A percentile compares a stretch with the other conserved stretches of the same genome.
Conservation (phyloP, 2,888 invertebrate species). For the Leucophenga maculata region DNA sequence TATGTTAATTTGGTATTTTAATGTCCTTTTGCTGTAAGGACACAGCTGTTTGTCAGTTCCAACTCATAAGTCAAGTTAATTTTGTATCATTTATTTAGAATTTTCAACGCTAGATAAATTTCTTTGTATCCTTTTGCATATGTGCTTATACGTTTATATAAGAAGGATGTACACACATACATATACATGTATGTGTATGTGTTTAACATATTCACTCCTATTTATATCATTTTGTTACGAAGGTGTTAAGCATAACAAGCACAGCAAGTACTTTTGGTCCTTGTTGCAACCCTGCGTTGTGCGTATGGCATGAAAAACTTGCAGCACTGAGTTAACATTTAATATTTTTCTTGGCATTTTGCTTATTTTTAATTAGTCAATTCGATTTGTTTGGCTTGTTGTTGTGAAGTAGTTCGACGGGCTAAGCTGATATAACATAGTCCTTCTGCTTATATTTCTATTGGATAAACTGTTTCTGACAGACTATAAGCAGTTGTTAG, state of each 20-base stretch:
- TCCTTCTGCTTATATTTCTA: no score
- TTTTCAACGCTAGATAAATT: slow-evolving; percentile 67
- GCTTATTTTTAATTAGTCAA: no score
- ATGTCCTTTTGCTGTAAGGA: slow-evolving; percentile 36
- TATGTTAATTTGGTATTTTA: slow-evolving; percentile 52
- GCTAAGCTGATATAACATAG: no score
- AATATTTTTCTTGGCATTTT: no score
- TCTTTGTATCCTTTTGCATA: slow-evolving; percentile 37
- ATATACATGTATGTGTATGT: slow-evolving; percentile 5
- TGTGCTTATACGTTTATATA: slow-evolving; percentile 13
- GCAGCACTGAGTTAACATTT: no score
- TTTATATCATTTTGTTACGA: slow-evolving; percentile 4
- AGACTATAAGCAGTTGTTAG: no score
- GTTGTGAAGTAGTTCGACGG: no score
- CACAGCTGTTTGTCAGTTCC: slow-evolving; percentile 65
- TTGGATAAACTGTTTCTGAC: no score
- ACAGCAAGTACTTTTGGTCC: no score
- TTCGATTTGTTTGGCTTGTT: no score
- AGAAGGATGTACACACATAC: slow-evolving; percentile 24
- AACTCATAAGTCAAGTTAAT: slow-evolving; percentile 70
- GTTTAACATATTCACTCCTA: slow-evolving; percentile 6
- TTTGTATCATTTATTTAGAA: slow-evolving; percentile 66
- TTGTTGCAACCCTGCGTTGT: no score
- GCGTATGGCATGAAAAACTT: no score
- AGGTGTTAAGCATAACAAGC: background rate